Conservation (phyloP, 2,113 vertebrate genomes). For the Trachemys scripta region DNA sequence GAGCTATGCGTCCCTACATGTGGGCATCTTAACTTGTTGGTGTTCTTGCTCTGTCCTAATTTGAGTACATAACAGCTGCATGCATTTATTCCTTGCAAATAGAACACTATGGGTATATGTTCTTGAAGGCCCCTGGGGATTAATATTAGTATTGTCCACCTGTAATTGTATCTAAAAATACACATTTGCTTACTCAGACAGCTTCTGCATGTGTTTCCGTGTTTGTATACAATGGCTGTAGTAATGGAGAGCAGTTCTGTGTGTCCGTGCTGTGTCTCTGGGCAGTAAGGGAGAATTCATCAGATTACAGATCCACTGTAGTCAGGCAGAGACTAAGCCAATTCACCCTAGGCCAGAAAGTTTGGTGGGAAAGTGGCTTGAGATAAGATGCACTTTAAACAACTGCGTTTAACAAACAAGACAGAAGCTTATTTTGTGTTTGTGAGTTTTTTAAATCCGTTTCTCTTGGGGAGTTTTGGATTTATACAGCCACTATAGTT, state of each 20-base stretch:
- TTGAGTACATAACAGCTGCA: background rate
- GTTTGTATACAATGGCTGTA: background rate
- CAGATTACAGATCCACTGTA: background rate
- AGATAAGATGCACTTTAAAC: background rate
- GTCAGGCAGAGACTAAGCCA: background rate
- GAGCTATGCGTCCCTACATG: too few species aligned
- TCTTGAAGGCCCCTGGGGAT: background rate
- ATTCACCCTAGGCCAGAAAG: background rate
- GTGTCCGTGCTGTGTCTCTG: background rate
- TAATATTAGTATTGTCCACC: background rate
- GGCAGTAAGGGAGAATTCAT: background rate
- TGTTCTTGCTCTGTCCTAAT: background rate
- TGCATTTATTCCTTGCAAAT: background rate
- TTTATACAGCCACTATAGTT: background rate
- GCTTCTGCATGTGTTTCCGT: background rate
- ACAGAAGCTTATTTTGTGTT: background rate
- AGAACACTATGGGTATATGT: background rate
- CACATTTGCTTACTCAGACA: background rate
- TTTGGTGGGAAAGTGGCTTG: background rate
- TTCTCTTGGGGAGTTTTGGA: conserved; percentile 1
- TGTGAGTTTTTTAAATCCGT: background rate
- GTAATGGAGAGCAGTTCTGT: background rate
- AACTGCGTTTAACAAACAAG: conserved; percentile 18
- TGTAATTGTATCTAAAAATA: conserved; percentile 31
- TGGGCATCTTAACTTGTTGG: background rate